Evolutionary conservation across 2,113 vertebrate species (phyloP), one percentile per base, ranked within the genome.

Genomic region (Eleginops maclovinus): DNA sequence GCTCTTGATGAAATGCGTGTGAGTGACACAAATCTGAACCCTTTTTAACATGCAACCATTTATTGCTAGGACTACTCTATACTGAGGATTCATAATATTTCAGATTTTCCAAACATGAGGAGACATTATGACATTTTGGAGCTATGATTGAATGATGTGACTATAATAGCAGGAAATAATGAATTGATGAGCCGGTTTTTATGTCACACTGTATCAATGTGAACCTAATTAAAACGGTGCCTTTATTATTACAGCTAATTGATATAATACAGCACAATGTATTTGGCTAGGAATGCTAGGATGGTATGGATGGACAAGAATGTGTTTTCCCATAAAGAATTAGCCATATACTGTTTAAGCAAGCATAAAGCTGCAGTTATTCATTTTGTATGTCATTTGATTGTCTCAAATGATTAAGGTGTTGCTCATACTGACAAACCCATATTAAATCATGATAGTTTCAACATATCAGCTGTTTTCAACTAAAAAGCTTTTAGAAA

Each of bases 1-100:
- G 60, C 36, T 76, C 31, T 21, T 69, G 31, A 72, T 86, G 22
- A 86, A 85, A 85, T 62, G 66, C 81, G 69, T 17, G 54, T 49
- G 36, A 46, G 31, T 56, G 24, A 66, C 51, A 61, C 28, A 61
- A 21, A 4, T 24, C 12, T 36, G 19, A 62, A 67, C 21, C 62
- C 73, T 55, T 62, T 70, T 79, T 56, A 79, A 31, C 79, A 68
- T 49, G 19, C 54, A n/a, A 15, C 31, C 50, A 36, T 59, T 58
- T 59, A 31, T 47, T 55, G 40, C 66, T 12, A 13, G 11, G 62
- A 17, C 16, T 2, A 28, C 31, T 22, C 6, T 47, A 15, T 22
- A 62, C 22, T 51, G 12, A 36, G 11, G 17, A 13, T 12, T 56
- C 13, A 26, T 12, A 14, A 59, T 59, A 40, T 21, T 51, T 43